Percentiles rank a stretch among this genome's conserved stretches.
These are phyloP conservation scores for Eurypyga helias DNA, from an alignment of 2,113 vertebrate genomes.

Conservation along the genomic window DNA sequence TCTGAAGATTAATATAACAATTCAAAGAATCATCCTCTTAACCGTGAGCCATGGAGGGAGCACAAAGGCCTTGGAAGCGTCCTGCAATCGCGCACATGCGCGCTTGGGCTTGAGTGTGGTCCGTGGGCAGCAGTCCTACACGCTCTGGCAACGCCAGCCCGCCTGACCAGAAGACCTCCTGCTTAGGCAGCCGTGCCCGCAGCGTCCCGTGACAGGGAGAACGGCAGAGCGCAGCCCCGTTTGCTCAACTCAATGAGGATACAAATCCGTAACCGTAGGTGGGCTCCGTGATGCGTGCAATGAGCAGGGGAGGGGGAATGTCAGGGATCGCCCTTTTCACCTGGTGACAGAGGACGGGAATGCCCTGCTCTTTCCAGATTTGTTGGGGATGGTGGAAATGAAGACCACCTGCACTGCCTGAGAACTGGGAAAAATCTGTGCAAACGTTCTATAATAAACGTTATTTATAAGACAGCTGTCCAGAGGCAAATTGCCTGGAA, in stretches of 20 bases:
- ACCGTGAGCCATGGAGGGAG: background rate
- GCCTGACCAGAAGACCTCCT: background rate
- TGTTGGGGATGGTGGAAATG: background rate
- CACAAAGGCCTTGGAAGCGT: background rate
- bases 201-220: fast-evolving
- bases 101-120: background rate
- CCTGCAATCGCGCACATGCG: fast-evolving
- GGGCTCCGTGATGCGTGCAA: background rate
- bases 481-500: constrained; percentile 66
- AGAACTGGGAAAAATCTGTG: constrained; percentile 30
- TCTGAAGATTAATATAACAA: background rate
- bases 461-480: constrained; percentile 61
- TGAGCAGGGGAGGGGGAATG: background rate
- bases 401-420: constrained; percentile 33
- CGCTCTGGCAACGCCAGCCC: background rate
- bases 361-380: background rate
- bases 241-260: fast-evolving
- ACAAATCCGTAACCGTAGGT: background rate
- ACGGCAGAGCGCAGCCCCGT: fast-evolving
- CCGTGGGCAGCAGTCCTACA: background rate
- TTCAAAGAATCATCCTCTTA: background rate
- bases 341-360: background rate
- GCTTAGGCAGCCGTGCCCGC: background rate
- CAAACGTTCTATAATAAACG: constrained; percentile 46
- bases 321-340: background rate